These are phyloP conservation scores for Drosophila funebris DNA, from an alignment of 1,140 invertebrate genomes.

Conservation along the genomic window DNA sequence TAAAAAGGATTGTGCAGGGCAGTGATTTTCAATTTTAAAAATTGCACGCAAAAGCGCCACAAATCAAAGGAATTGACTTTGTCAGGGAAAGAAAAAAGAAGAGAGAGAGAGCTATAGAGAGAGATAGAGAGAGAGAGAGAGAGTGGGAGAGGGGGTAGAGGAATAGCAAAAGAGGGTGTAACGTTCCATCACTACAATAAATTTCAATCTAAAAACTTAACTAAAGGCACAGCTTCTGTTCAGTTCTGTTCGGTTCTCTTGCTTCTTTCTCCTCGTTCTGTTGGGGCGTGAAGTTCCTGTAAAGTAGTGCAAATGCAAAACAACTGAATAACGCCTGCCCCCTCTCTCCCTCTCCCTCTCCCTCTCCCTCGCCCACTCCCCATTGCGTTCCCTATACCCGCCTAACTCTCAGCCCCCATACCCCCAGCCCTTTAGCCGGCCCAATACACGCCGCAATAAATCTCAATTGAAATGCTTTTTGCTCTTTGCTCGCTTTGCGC, in stretches of 20 bases:
- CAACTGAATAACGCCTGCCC: slow-evolving; percentile 46
- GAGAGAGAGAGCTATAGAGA: slow-evolving; percentile 3
- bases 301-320: slow-evolving; percentile 70
- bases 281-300: slow-evolving; percentile 34
- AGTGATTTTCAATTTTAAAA: slow-evolving; percentile 82
- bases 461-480: slow-evolving; percentile 77
- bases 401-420: slow-evolving; percentile 14
- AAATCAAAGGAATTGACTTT: slow-evolving; percentile 82
- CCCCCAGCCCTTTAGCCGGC: not conserved
- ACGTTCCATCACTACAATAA: slow-evolving; percentile 60
- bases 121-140: slow-evolving; percentile 1
- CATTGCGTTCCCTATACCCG: no score
- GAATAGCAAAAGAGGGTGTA: slow-evolving; percentile 3
- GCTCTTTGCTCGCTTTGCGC: slow-evolving; percentile 48
- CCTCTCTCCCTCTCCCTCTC: slow-evolving; percentile 14
- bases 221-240: slow-evolving; percentile 73
- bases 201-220: slow-evolving; percentile 79
- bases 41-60: slow-evolving; percentile 81
- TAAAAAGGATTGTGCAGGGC: slow-evolving; percentile 77
- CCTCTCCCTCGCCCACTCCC: not conserved
- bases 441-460: slow-evolving; percentile 77
- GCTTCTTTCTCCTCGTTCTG: slow-evolving; percentile 26
- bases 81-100: slow-evolving; percentile 5
- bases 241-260: slow-evolving; percentile 11
- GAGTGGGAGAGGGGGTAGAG: slow-evolving; percentile 13